A percentile compares a stretch with the other conserved stretches of the same genome.
Conservation (phyloP, 2,113 vertebrate species). For the Saccopteryx leptura region DNA sequence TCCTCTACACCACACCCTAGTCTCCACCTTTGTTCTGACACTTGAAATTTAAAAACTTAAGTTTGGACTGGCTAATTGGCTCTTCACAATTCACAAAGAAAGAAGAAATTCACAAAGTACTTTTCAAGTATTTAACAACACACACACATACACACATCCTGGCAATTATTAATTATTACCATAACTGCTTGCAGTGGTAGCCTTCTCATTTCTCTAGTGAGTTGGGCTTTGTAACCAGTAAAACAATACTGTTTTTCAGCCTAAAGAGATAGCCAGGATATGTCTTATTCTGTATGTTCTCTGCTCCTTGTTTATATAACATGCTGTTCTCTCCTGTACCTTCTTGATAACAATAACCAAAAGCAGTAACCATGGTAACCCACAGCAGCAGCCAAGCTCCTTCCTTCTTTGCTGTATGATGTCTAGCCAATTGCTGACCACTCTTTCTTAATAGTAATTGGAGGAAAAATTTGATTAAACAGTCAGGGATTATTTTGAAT, state of each 20-base stretch:
- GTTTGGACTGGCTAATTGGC: background rate
- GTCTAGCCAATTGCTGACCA: background rate
- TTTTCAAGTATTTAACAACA: background rate
- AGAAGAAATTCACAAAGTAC: background rate
- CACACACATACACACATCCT: background rate
- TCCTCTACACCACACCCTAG: background rate
- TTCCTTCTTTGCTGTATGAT: background rate
- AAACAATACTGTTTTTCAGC: background rate
- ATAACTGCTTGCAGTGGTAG: background rate
- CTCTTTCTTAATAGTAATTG: background rate
- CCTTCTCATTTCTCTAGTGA: background rate
- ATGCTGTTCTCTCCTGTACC: background rate
- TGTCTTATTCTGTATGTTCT: background rate
- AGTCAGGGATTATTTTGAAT: background rate
- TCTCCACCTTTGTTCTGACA: background rate
- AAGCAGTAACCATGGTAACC: background rate
- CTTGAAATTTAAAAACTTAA: background rate
- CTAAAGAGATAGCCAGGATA: background rate
- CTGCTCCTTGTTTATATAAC: slow-evolving; percentile 7
- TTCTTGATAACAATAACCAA: background rate
- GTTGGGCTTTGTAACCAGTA: slow-evolving; percentile 3
- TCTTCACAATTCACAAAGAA: background rate
- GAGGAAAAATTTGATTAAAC: slow-evolving; percentile 20
- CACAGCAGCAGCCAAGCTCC: background rate
- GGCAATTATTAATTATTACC: background rate